Evolutionary conservation across 2,113 vertebrate genomes (phyloP), one percentile per base, ranked within the genome.

Genomic region (Corynorhinus townsendii): DNA sequence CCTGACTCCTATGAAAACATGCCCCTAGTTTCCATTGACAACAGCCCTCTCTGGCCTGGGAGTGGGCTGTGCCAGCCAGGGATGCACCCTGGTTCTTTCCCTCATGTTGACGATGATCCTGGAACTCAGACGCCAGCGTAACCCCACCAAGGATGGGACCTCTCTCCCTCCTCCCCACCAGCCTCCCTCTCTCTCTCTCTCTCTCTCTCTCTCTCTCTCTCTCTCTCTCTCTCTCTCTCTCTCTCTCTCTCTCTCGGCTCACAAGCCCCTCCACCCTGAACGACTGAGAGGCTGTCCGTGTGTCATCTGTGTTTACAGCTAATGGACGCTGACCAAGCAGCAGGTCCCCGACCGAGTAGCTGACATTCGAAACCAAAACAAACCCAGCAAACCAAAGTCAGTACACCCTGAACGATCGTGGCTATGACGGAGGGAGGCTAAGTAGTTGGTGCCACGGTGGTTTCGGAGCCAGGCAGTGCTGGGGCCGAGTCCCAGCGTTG

Each of bases 391-490:
- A 69, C 7, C 11, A n/a, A 43, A 49, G 30, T 9, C 49, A 4
- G 11, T 24, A 1, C 7, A 8, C 24, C 33, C 43, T 10, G 7
- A 49, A 40, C 52, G 43, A 54, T 79, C 38, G 20, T 40, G 71
- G n/a, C 59, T 85, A 62, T 17, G 6, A 20, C 9, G 7, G 77
- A 72, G 20, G 17, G 16, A 43, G 62, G 49, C 7, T 12, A 4
- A 4, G 0, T 1, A 22, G 12, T 15, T 7, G 69, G 12, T 12
- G 11, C 2, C 54, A 8, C 7, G 8, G 2, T 5, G 35, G 15
- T 38, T 77, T 71, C 76, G 33, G 49, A 15, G 56, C 40, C 64
- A 38, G 68, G 33, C 11, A 11, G 4, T 49, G 40, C 62, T 38
- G 33, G 35, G 20, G 7, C 26, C 1, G 59, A 35, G 26, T 24